Evolutionary conservation across 1,140 invertebrate species (phyloP).

Genomic region (Megathymus violae): DNA sequence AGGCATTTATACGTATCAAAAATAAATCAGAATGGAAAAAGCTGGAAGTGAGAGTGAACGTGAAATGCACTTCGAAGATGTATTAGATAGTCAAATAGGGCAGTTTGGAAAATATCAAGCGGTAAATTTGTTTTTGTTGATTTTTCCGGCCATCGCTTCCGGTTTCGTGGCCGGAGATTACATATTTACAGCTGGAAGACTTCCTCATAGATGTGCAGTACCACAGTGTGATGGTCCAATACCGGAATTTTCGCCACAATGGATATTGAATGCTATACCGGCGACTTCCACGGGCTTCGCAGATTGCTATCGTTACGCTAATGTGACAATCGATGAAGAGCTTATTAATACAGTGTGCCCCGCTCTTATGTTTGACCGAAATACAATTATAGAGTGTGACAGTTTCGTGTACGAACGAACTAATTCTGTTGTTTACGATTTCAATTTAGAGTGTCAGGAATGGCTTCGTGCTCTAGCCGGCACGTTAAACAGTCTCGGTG

Average conservation of each 20-base stretch:
- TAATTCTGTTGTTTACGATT: constrained; percentile 72
- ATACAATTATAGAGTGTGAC: constrained; percentile 57
- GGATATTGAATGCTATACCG: constrained; percentile 68
- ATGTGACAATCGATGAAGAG: constrained; percentile 39
- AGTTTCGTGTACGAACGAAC: constrained; percentile 62
- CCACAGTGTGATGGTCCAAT: constrained; percentile 60
- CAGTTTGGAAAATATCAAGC: constrained; percentile 70
- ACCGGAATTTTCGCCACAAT: constrained; percentile 60
- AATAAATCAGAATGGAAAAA: constrained; percentile 22
- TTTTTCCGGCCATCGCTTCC: constrained; percentile 55
- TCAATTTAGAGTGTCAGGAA: constrained; percentile 68
- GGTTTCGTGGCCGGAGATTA: constrained; percentile 72
- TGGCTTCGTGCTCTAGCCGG: constrained; percentile 68
- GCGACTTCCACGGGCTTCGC: constrained; percentile 57
- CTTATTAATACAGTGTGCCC: constrained; percentile 52
- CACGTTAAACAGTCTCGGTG: constrained; percentile 69
- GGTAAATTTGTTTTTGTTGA: constrained; percentile 56
- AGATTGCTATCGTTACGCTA: constrained; percentile 61
- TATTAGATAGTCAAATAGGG: constrained; percentile 63
- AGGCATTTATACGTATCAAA: background rate
- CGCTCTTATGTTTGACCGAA: constrained; percentile 57
- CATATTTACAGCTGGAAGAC: constrained; percentile 64
- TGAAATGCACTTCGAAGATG: constrained; percentile 56
- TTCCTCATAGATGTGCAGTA: constrained; percentile 64
- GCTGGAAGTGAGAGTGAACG: constrained; percentile 41